A percentile compares a stretch with the other conserved stretches of the same genome.
phyloP scores from a whole-genome alignment of 2,113 vertebrate species.

The Mesitornis unicolor region DNA sequence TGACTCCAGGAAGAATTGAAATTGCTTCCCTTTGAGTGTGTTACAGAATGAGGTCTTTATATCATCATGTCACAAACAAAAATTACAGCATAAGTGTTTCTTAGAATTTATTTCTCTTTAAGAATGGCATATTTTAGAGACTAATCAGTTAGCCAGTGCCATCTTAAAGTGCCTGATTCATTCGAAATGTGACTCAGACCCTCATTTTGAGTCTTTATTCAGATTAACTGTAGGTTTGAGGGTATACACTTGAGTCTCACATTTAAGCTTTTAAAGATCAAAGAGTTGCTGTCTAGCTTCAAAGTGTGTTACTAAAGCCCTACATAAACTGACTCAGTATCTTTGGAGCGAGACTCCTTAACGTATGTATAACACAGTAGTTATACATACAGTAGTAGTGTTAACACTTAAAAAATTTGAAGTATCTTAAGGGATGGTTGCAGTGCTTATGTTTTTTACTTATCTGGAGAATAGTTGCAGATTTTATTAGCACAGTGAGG shows the following conservation, averaged over 20 bases:
- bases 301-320: constrained; percentile 14
- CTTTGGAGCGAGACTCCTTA: not conserved
- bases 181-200: not conserved
- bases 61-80: not conserved
- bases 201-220: constrained; percentile 36
- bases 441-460: not conserved
- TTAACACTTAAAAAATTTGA: not conserved
- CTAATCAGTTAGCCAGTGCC: constrained; percentile 21
- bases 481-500: not conserved
- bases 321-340: not conserved
- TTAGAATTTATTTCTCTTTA: not conserved
- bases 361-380: not conserved
- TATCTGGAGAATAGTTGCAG: not conserved
- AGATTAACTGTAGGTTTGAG: constrained; percentile 26
- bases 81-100: not conserved
- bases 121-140: not conserved
- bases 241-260: not conserved
- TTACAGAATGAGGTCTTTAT: not conserved
- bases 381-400: too few relatives aligned
- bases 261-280: constrained; percentile 37
- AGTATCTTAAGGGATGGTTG: not conserved
- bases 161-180: constrained; percentile 20
- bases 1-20: not conserved
- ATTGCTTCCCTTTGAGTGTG: not conserved
- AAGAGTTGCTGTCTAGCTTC: constrained; percentile 35